Evolutionary conservation across 2,888 invertebrate genomes (phyloP), one percentile per base, ranked within the genome.

Genomic region (Pardosa pseudoannulata): DNA sequence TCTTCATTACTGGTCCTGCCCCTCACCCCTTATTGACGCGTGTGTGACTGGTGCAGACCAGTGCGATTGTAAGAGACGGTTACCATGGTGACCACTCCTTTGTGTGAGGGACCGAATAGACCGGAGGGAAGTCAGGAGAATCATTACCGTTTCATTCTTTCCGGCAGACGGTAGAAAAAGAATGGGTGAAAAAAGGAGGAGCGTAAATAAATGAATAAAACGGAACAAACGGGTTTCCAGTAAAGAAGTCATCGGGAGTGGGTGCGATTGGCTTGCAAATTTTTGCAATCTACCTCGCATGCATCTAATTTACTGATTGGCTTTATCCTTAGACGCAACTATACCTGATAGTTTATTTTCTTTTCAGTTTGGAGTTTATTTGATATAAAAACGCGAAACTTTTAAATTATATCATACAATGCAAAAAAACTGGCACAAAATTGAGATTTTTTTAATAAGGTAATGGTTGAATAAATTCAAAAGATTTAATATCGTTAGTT

Each of bases 141-240:
- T 74, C 81, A 81, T 81, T 81, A 81, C 81, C 81, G 70, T 81
- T 81, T 75, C 81, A 81, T 81, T 81, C 81, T 81, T 81, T 74
- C 81, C 74, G 67, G 39, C 62, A 70, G 11, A 28, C 27, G 36
- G 56, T 1, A 67, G 41, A 74, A 68, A 23, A 70, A 70, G 23
- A 70, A 36, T 1, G 28, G 28, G 62, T 36, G 32, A 62, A 67
- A 67, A 46, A 68, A 68, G 28, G 6, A 70, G n/a, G 28, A 72
- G 50, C 46, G 70, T 70, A 81, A 75, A 81, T 81, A 81, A 81
- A 74, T 75, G 81, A 81, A 81, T 81, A 75, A 74, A 75, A 28
- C 27, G 68, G 67, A 31, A 62, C 70, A 50, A 75, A 81, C 62
- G 73, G 65, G 73, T 80, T 68, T 39, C 56, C n/a, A 64, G 80